Base-by-base conservation (phyloP, 2,797 vertebrate species). In the Sebastes dallii region DNA sequence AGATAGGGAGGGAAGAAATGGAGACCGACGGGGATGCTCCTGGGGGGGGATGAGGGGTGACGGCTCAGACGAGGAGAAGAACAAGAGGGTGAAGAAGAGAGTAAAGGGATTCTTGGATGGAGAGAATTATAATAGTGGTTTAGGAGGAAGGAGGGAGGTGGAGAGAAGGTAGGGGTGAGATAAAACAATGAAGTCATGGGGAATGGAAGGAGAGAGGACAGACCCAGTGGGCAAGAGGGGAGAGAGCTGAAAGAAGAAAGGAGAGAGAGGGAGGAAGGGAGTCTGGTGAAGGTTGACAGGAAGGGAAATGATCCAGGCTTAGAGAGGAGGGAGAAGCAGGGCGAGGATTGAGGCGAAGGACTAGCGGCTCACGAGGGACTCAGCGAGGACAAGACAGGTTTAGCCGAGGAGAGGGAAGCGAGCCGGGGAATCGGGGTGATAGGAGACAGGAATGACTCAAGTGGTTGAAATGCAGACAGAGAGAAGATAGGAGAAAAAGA, bases 381-480 rank as follows among this genome's bases (percentile, higher is more conserved):
- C 54, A 54, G 64, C 20, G 42, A 76, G 85, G 85, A 84, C 79
- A 32, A 80, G 82, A 75, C 71, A 39, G 84, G 77, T 81, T 89
- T 77, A 86, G 52, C 60, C 22, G 59, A 78, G 73, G 77, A 73
- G 74, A 72, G 50, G 56, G n/a, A 24, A n/a, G 55, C 14, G 50
- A 52, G 65, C 22, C 16, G 55, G 36, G 61, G 81, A 81, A 36
- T 74, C 50, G 66, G 73, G 75, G 66, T 22, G 66, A 83, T 29
- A 20, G 78, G 81, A 65, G 72, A 50, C 55, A 30, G 70, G 30
- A 72, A 34, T 7, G 79, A 84, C 52, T 79, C 61, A 16, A 60
- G 84, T 50, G 74, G 36, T 4, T 42, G 62, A 73, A 72, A 61
- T 34, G 68, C 58, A 86, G 83, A 42, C 46, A 1, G 56, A 64